phyloP scores from a whole-genome alignment of 1,140 invertebrate species.

The Aporrectodea caliginosa region DNA sequence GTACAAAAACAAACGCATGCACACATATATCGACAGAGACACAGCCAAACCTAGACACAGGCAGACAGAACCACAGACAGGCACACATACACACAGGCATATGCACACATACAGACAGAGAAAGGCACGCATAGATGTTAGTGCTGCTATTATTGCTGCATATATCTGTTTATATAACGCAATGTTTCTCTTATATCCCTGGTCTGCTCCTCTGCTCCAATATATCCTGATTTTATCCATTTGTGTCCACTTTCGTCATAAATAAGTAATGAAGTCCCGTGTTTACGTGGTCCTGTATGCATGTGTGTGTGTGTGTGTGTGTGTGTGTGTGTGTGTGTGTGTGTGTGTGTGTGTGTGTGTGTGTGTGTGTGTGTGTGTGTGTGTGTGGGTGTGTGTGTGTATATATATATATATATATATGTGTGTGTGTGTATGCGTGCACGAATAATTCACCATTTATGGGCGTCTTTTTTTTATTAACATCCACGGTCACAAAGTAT shows the following conservation, averaged over 20 bases:
- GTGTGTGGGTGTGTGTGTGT: neutral
- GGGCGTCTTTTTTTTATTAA: too few species aligned
- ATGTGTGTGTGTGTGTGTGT: neutral
- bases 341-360: neutral
- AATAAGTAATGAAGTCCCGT: neutral
- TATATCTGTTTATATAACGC: too few species aligned
- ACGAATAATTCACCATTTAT: too few species aligned
- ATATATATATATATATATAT: neutral
- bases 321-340: too few species aligned
- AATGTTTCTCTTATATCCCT: too few species aligned
- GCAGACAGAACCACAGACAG: neutral
- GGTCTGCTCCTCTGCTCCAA: neutral
- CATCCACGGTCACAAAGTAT: too few species aligned
- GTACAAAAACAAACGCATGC: too few species aligned
- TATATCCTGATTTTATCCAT: neutral
- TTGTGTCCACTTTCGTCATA: neutral
- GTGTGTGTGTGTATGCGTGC: neutral
- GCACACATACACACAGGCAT: neutral
- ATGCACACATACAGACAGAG: neutral
- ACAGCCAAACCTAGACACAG: neutral
- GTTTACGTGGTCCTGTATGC: neutral
- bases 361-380: neutral
- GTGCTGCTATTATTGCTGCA: too few species aligned
- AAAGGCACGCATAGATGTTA: neutral
- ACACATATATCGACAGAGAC: neutral